A percentile compares a stretch with the other conserved stretches of the same genome.
phyloP scores from a whole-genome alignment of 2,888 invertebrate species.

The Pegoplata infirma region DNA sequence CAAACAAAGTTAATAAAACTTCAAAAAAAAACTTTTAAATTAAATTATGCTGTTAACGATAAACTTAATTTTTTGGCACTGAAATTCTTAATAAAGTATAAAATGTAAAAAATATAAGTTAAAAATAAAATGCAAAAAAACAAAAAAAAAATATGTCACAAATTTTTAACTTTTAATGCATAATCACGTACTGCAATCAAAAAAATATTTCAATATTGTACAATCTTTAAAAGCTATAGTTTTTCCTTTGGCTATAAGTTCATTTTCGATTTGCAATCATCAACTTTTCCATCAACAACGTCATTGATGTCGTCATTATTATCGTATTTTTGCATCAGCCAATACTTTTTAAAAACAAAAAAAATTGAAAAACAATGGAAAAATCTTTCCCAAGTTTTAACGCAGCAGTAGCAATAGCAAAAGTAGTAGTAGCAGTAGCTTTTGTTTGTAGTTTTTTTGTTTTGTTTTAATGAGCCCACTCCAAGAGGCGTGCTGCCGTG shows the following conservation, averaged over 20 bases:
- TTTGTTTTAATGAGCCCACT: slow-evolving; percentile 41
- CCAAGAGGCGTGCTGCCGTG: slow-evolving; percentile 18
- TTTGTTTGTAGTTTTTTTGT: no score
- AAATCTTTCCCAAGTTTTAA: not conserved
- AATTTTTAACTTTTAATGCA: slow-evolving; percentile 7
- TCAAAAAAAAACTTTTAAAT: no score
- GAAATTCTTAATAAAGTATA: no score
- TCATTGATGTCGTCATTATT: slow-evolving; percentile 15
- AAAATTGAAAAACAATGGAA: not conserved
- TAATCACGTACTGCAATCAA: slow-evolving; percentile 4
- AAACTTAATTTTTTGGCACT: no score
- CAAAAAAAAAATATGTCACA: no score
- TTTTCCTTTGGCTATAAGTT: slow-evolving; percentile 7
- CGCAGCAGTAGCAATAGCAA: not conserved
- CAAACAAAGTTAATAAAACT: no score
- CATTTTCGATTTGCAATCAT: not conserved
- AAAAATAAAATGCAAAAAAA: not conserved
- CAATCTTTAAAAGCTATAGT: slow-evolving; percentile 23
- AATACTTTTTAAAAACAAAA: no score
- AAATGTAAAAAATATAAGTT: no score
- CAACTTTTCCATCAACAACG: slow-evolving; percentile 20
- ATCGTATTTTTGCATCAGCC: no score
- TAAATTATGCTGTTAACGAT: no score
- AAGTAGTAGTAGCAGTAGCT: no score
- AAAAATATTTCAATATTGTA: slow-evolving; percentile 41